phyloP scores from a whole-genome alignment of 2,797 vertebrate species.

The Channa striata region DNA sequence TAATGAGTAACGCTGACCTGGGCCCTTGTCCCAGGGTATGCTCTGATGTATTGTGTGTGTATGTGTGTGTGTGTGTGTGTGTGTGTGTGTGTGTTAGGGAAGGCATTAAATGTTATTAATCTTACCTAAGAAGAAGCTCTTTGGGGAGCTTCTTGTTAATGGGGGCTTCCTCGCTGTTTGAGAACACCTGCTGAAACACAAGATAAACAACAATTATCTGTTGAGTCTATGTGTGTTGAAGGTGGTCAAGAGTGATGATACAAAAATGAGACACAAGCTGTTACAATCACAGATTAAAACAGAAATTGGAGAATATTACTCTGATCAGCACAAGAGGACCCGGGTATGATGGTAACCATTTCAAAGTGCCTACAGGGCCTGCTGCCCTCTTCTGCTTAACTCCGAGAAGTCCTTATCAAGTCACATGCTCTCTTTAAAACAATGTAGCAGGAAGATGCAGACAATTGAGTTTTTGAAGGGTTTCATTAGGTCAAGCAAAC shows the following conservation, averaged over 20 bases:
- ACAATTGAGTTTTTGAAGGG: too few species aligned
- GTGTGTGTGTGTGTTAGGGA: not conserved
- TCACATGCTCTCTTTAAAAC: too few species aligned
- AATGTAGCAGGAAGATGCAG: too few species aligned
- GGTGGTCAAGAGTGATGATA: constrained; percentile 16
- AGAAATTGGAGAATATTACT: constrained; percentile 8
- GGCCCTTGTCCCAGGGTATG: constrained; percentile 34
- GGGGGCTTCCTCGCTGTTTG: constrained; percentile 94
- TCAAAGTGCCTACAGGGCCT: too few species aligned
- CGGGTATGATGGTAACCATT: too few species aligned
- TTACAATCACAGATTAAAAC: constrained; percentile 22
- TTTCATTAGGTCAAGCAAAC: too few species aligned
- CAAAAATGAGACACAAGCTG: not conserved
- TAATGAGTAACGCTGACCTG: constrained; percentile 60
- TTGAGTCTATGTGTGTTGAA: not conserved
- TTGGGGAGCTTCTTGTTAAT: constrained; percentile 99
- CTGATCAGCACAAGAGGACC: not conserved
- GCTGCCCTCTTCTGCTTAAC: too few species aligned
- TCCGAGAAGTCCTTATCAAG: too few species aligned
- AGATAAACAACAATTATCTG: constrained; percentile 48
- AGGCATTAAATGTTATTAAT: constrained; percentile 20
- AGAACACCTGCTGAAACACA: constrained; percentile 90
- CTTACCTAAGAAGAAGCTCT: constrained; percentile 96
- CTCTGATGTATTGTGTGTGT: constrained; percentile 23
- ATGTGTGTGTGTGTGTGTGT: constrained; percentile 12